Evolutionary conservation across 2,888 invertebrate species (phyloP), one percentile per base, ranked within the genome.

Genomic region (Acanthacorydalis orientalis): DNA sequence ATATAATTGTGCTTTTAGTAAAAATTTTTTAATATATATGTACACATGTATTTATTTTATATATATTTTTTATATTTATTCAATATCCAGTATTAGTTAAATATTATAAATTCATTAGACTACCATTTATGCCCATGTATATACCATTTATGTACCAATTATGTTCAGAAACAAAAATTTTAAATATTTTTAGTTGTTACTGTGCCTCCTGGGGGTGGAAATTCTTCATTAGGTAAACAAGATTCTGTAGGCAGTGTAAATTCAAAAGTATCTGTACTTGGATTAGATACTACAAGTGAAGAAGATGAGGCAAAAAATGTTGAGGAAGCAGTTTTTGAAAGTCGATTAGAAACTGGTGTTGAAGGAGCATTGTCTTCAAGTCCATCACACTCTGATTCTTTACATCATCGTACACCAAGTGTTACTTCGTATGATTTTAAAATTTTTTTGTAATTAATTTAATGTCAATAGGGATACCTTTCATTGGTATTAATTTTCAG

Each of bases 361-460:
- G 57, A 58, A 34, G 54, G 56, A 39, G 54, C 57, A 35, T 55
- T 61, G 42, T 66, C 70, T 6, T 66, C 68, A n/a, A 54, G 44
- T 47, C 49, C 47, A 12, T 50, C 50, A 44, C 49, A 23, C 50
- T 55, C 46, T 45, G 50, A 44, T 31, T 37, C 45, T 32, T 49
- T 68, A n/a, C 55, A 63, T 34, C 66, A 64, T 50, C 55, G 68
- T 49, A 61, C 61, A 34, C 59, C 64, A 31, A 65, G 64, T 51
- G 53, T 55, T 23, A 64, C 64, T 23, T 64, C 65, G 66, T 67
- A 58, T 59, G 62, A 58, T 39, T 34, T 44, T 41, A 31, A 46
- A 7, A 37, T 43, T 14, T 4, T 11, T 43, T 7, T 43, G 32
- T n/a, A 43, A n/a, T 32, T 12, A 8, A 15, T 32, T 32, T 32